Percentiles rank a stretch among this genome's conserved stretches.
Evolutionary conservation across 2,113 vertebrate species (phyloP).

Genomic region (Camelus bactrianus): DNA sequence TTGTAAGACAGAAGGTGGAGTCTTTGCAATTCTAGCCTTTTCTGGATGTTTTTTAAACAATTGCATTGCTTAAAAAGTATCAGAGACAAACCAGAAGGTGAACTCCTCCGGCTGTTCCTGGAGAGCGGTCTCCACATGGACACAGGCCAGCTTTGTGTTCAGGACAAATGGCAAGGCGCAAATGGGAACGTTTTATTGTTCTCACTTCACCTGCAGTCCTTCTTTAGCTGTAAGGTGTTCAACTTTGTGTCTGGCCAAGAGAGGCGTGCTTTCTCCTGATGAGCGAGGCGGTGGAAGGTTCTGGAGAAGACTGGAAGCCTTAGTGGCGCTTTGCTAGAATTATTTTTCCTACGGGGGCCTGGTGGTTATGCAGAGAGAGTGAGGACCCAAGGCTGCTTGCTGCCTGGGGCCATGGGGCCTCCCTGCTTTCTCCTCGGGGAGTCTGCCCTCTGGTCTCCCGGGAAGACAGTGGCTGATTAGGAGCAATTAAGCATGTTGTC

Average conservation of each 20-base stretch:
- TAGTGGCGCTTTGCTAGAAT: too few relatives aligned
- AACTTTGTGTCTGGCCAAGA: neutral
- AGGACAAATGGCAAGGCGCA: neutral
- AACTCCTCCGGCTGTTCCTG: neutral
- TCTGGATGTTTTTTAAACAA: neutral
- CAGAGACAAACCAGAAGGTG: neutral
- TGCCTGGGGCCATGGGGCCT: neutral
- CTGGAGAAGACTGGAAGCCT: neutral
- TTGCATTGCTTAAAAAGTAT: neutral
- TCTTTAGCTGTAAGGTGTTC: neutral
- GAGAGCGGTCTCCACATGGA: neutral
- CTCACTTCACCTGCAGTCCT: neutral
- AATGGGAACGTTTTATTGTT: too few relatives aligned
- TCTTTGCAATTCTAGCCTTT: neutral
- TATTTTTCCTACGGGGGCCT: neutral
- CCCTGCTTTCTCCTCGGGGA: neutral
- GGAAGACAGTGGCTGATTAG: neutral
- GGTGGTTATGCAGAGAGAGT: too few relatives aligned
- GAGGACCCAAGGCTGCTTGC: accelerated
- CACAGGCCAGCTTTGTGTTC: too few relatives aligned
- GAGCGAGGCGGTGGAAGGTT: too few relatives aligned
- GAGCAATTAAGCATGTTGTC: neutral
- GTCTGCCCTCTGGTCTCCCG: neutral
- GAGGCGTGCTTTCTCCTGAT: accelerated
- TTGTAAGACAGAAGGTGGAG: neutral